A percentile compares a stretch with the other conserved stretches of the same genome.
Conservation (phyloP, 2,888 invertebrate genomes). For the Psylliodes chrysocephalus region DNA sequence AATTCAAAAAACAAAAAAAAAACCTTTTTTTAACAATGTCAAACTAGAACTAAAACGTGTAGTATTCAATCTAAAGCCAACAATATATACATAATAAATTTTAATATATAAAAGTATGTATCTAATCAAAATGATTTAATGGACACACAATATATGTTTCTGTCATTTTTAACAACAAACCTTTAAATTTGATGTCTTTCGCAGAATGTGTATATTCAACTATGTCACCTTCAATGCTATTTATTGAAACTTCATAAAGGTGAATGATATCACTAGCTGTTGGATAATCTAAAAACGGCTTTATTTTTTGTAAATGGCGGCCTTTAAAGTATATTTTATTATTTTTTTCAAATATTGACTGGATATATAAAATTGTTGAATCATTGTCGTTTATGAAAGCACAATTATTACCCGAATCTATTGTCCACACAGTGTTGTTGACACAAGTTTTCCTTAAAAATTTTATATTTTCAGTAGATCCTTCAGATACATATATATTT, state of each 20-base stretch:
- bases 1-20: no score
- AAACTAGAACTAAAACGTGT: no score
- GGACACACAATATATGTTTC: no score
- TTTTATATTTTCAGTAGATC: not conserved
- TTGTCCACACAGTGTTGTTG: conserved; percentile 15
- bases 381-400: conserved; percentile 18
- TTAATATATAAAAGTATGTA: no score
- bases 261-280: conserved; percentile 33
- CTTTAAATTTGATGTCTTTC: no score
- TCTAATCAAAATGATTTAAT: no score
- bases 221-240: not conserved
- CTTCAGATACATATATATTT: not conserved
- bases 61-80: no score
- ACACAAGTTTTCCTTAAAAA: not conserved
- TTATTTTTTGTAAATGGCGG: not conserved
- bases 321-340: no score
- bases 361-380: conserved; percentile 35
- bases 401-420: conserved; percentile 18
- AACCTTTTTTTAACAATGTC: no score
- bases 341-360: conserved; percentile 27
- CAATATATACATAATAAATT: no score
- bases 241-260: not conserved
- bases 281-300: conserved; percentile 25
- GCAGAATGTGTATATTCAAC: no score
- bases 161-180: no score